Evolutionary conservation across 2,113 vertebrate genomes (phyloP).

Genomic region (Phaethon lepturus): DNA sequence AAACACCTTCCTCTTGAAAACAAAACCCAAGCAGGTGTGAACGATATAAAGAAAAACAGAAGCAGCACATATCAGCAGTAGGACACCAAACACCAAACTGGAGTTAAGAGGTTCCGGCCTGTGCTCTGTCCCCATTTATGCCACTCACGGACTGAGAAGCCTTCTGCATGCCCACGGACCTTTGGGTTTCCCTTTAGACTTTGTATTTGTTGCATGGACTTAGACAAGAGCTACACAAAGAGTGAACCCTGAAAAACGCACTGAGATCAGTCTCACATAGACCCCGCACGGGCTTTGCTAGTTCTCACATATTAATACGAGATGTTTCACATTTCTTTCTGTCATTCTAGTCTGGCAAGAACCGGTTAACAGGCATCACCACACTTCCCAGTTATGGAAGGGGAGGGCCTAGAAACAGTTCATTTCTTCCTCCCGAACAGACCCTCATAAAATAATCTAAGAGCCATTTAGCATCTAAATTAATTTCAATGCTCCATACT

Average conservation of each 20-base stretch:
- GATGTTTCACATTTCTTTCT: background rate
- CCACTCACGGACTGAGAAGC: background rate
- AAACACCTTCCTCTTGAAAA: background rate
- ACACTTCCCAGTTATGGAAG: background rate
- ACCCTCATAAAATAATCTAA: fast-evolving
- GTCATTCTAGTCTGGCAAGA: background rate
- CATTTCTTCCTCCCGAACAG: background rate
- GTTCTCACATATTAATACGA: background rate
- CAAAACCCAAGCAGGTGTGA: background rate
- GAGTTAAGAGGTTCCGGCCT: background rate
- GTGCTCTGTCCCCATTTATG: background rate
- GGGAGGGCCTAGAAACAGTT: fast-evolving
- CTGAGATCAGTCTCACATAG: background rate
- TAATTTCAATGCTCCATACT: background rate
- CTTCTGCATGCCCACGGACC: background rate
- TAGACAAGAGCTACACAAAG: background rate
- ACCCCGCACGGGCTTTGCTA: background rate
- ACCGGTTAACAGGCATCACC: background rate
- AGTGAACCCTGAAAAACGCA: background rate
- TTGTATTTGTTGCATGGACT: background rate
- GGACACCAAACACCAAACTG: background rate
- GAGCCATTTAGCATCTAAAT: background rate
- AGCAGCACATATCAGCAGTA: background rate
- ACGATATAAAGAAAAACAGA: background rate
- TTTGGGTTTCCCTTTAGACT: background rate